Conservation (phyloP, 1,140 invertebrate genomes). For the Neoseiulus cucumeris region DNA sequence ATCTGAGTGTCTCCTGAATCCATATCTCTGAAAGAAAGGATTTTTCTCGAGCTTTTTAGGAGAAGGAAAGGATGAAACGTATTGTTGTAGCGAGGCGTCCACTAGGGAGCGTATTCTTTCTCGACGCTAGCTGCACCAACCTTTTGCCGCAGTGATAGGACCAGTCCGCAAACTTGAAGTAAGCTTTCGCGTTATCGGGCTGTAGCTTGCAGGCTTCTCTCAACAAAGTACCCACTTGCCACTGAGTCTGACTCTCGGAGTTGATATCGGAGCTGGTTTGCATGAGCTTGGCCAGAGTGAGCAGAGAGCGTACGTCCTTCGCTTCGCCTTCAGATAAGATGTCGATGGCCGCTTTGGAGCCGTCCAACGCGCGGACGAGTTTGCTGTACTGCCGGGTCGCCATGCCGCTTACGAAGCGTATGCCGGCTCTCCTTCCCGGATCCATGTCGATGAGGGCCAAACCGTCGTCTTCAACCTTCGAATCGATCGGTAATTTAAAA, state of each 20-base stretch:
- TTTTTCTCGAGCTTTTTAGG: too few species aligned
- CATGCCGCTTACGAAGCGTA: background rate
- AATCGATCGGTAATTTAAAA: too few species aligned
- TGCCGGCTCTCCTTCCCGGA: background rate
- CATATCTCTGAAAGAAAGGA: background rate
- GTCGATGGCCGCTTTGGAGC: background rate
- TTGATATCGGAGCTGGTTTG: background rate
- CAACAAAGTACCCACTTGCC: background rate
- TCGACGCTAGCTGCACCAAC: too few species aligned
- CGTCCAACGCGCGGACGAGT: background rate
- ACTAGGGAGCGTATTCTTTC: too few species aligned
- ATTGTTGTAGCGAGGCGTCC: too few species aligned
- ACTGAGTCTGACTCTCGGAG: background rate
- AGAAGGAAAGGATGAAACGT: too few species aligned
- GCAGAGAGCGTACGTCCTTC: background rate
- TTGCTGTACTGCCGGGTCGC: background rate
- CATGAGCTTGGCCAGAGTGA: background rate
- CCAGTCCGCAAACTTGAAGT: constrained; percentile 9
- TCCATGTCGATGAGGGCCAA: background rate
- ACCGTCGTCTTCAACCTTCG: background rate
- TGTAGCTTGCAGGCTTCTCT: background rate
- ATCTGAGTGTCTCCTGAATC: constrained; percentile 7
- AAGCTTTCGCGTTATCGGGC: constrained; percentile 3
- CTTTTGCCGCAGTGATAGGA: background rate
- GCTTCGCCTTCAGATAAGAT: background rate